Evolutionary conservation across 1,140 invertebrate genomes (phyloP), one percentile per base, ranked within the genome.

Genomic region (Riptortus pedestris): DNA sequence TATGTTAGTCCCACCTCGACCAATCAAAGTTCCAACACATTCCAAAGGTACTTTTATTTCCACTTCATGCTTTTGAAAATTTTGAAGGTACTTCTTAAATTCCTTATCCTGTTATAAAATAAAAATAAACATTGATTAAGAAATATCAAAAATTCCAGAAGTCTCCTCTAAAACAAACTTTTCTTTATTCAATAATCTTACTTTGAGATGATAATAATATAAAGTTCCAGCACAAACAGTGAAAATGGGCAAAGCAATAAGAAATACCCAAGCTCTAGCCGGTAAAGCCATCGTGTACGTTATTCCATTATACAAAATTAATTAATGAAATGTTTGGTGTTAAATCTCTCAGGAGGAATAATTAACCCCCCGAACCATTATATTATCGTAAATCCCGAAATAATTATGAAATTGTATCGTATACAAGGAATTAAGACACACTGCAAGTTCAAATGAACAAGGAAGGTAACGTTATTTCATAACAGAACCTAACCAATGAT

Each of bases 1-100:
- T 38, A 90, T 81, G 67, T 81, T 82, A 12, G 74, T 73, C 7
- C 87, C 87, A 65, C 75, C 79, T 66, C 84, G 77, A 62, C 87
- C 87, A 74, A 84, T 82, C 33, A 82, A 65, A 33, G 69, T 66
- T 3, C 76, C 74, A 52, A 81, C 74, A 65, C 70, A 69, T 24
- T 77, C 69, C 60, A 73, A 74, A 2, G 78, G 78, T 31, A 84
- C 72, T 69, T 74, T 73, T 4, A 80, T 66, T 38, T 79, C 74
- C 38, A 74, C 45, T 14, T 64, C 67, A 66, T 70, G 72, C 61
- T 70, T 71, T 67, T 70, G 70, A 27, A 55, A 24, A 69, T 74
- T 58, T 68, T 70, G 68, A 2, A 55, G 16, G 26, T 38, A 24
- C 22, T 28, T 14, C 16, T 27, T 7, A 26, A 48, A 63, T 57